Evolutionary conservation across 1,140 invertebrate species (phyloP), one percentile per base, ranked within the genome.

Genomic region (Phthorimaea operculella): DNA sequence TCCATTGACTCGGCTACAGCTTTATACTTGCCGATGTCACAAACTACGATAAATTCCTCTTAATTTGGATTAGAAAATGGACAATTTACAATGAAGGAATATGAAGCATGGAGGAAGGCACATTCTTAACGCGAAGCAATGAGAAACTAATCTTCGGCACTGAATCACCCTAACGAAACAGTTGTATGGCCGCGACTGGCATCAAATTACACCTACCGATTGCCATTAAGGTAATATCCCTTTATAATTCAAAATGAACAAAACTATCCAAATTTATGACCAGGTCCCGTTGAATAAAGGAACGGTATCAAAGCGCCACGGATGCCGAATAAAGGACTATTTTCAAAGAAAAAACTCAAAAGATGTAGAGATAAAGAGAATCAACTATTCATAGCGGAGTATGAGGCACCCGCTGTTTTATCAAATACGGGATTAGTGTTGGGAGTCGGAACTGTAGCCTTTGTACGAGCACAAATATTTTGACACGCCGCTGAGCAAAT

Each of bases 161-260:
- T 71, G 62, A 66, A 76, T 71, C 70, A 71, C 64, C 71, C 70
- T 66, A 74, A 72, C 69, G 56, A 75, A 75, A 76, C 66, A 76
- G 65, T 66, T 68, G 63, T 66, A 68, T 68, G 67, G 58, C 60
- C 45, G 55, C 57, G 65, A 62, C 70, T 54, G 51, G 72, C 78
- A 83, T 84, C 81, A 80, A 77, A 83, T 84, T 81, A 76, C 81
- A 68, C 70, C 74, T 81, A 81, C 79, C 75, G 70, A 77, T 79
- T 79, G 72, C 77, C 74, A 82, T 84, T 84, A 82, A 74, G 66
- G 75, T 80, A 79, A 82, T 78, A 77, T 70, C 68, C 78, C 70
- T 75, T 72, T 77, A 84, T 84, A 81, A 84, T 66, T 83, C 75
- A 83, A 84, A 76, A 68, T 73, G 66, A 80, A 84, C 71, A 79